Conservation (phyloP, 2,888 invertebrate genomes). For the Synanthedon tipuliformis region DNA sequence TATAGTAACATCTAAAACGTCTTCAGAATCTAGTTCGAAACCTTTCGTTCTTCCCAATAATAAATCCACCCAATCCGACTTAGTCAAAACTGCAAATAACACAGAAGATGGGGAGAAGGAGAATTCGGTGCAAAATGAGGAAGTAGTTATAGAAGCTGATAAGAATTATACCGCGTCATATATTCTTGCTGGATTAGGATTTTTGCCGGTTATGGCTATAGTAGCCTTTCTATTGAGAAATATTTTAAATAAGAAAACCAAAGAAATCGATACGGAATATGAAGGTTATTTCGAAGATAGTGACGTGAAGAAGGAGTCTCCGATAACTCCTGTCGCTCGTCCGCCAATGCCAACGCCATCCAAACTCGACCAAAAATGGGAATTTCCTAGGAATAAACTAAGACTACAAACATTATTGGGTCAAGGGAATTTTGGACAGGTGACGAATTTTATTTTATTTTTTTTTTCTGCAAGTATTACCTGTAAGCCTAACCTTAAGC, state of each 20-base stretch:
- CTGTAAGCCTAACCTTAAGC: too few relatives aligned
- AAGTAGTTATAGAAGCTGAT: constrained; percentile 69
- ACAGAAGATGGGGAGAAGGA: constrained; percentile 17
- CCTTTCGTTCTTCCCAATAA: constrained; percentile 24
- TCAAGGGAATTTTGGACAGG: constrained; percentile 88
- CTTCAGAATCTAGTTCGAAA: constrained; percentile 47
- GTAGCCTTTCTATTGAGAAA: constrained; percentile 68
- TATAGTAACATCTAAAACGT: constrained; percentile 55
- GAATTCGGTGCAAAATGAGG: constrained; percentile 44
- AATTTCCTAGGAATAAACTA: constrained; percentile 82
- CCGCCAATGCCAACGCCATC: constrained; percentile 65
- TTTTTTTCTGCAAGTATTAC: background rate
- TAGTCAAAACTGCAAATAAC: constrained; percentile 24
- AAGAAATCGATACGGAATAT: constrained; percentile 69
- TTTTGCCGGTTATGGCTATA: constrained; percentile 70
- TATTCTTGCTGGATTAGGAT: constrained; percentile 71
- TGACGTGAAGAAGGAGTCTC: constrained; percentile 61
- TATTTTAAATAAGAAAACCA: constrained; percentile 64
- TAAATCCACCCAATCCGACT: constrained; percentile 17
- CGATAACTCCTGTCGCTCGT: constrained; percentile 66
- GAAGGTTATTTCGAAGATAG: constrained; percentile 73
- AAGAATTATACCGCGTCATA: constrained; percentile 73
- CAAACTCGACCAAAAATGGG: constrained; percentile 75
- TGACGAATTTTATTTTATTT: constrained; percentile 19
- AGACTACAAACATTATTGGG: constrained; percentile 82